Conservation (phyloP, 2,888 invertebrate species). For the Caenorhabditis afra region DNA sequence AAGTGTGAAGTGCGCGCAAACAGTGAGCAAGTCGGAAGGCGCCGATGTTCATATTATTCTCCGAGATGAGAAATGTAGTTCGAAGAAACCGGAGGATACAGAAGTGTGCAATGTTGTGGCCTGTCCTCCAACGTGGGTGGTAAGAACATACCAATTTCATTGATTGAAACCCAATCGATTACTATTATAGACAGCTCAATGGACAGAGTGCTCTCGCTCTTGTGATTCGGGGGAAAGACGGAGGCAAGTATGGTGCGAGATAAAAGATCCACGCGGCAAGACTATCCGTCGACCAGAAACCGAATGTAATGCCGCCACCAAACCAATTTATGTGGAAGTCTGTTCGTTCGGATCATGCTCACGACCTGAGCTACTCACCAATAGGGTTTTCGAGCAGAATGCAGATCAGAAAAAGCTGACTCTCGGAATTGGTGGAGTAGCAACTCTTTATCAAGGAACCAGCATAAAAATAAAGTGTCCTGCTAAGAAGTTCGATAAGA, state of each 20-base stretch:
- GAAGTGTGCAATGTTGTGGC: conserved; percentile 92
- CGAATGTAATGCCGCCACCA: conserved; percentile 84
- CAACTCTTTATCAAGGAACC: conserved; percentile 90
- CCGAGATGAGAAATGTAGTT: conserved; percentile 92
- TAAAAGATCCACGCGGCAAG: conserved; percentile 92
- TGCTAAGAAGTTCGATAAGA: conserved; percentile 87
- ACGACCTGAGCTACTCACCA: conserved; percentile 61
- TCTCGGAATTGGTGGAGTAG: conserved; percentile 91
- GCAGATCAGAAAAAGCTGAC: conserved; percentile 85
- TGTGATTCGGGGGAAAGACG: conserved; percentile 93
- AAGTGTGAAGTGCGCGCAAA: conserved; percentile 87
- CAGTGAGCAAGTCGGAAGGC: conserved; percentile 81
- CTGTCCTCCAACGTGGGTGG: conserved; percentile 91
- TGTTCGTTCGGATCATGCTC: conserved; percentile 85
- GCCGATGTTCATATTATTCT: conserved; percentile 92
- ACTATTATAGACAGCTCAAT: conserved; percentile 65
- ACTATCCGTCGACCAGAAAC: conserved; percentile 84
- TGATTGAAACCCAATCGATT: neutral
- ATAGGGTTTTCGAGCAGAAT: conserved; percentile 85
- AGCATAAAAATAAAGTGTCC: conserved; percentile 95
- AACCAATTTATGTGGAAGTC: conserved; percentile 87
- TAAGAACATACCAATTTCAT: conserved; percentile 16
- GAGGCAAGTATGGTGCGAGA: conserved; percentile 89
- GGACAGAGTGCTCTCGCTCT: conserved; percentile 88
- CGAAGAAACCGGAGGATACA: conserved; percentile 82